Base-by-base conservation (phyloP, 2,113 vertebrate genomes). In the Forbesichthys agassizii region DNA sequence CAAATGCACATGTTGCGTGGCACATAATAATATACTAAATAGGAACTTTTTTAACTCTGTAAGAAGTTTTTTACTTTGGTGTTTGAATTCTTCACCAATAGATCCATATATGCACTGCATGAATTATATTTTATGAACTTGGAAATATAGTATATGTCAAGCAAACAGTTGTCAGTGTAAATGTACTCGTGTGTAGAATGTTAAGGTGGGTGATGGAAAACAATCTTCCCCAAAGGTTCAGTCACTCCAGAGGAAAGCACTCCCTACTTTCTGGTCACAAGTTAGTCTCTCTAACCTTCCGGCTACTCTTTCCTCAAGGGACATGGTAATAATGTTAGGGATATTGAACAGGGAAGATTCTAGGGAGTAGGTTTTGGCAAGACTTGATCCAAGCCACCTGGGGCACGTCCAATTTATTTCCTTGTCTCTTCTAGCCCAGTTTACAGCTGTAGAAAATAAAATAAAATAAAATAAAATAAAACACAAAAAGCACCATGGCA, bases 321-420 rank as follows among this genome's bases (percentile, higher is more conserved):
- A 83, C 5, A 6, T 56, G 4, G 61, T 75, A 88, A 77, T 81
- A 85, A 86, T 87, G 82, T 83, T 76, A 78, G 77, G 80, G 73
- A 84, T 86, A 70, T 75, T 60, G 63, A 85, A 74, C 16, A 9
- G 69, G 74, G 14, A 33, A 87, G 73, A 74, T 68, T 78, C 68
- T 2, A 20, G 14, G 68, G 64, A 78, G 77, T 78, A 66, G 79
- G 65, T 77, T 72, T 81, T 70, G 77, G 84, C 82, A 73, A 80
- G 71, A 71, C 75, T 68, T 82, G 71, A 82, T 77, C 68, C 82
- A 78, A 71, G 65, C 82, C 80, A 80, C 82, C 62, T 5, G 56
- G 48, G 53, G 66, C 71, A 65, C 68, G 75, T 76, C 75, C 49
- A 79, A 61, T 77, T 74, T 74, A 66, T 80, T 86, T 58, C 73